Evolutionary conservation across 2,888 invertebrate genomes (phyloP).

Genomic region (Noctua comes): DNA sequence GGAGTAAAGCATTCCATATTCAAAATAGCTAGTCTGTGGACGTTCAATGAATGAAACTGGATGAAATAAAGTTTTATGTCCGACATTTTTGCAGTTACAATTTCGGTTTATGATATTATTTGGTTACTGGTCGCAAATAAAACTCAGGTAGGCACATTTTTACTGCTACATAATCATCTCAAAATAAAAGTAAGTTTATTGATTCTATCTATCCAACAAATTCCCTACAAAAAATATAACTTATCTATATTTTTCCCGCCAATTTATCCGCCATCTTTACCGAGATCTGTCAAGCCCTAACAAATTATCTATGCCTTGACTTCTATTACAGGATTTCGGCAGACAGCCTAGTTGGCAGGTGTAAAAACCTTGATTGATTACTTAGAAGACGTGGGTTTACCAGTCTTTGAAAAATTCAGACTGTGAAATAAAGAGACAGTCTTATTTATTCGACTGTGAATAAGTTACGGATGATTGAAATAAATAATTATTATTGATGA

Average conservation of each 20-base stretch:
- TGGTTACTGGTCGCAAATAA: constrained; percentile 10
- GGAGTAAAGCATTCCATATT: constrained; percentile 46
- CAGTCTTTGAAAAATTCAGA: constrained; percentile 10
- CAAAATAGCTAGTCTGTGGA: constrained; percentile 32
- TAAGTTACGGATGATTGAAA: constrained; percentile 1
- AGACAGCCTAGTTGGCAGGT: neutral
- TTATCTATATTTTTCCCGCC: neutral
- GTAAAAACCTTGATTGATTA: constrained; percentile 29
- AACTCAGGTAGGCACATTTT: constrained; percentile 5
- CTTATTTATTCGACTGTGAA: constrained; percentile 16
- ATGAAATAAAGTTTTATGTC: constrained; percentile 31
- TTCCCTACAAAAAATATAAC: neutral
- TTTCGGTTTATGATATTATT: neutral
- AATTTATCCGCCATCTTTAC: constrained; percentile 26
- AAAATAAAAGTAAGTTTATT: neutral
- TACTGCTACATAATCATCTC: neutral
- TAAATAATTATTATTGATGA: neutral
- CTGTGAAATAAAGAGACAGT: neutral
- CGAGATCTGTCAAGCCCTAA: constrained; percentile 34
- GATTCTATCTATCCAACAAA: neutral
- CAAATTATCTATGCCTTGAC: constrained; percentile 15
- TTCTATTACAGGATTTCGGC: constrained; percentile 13
- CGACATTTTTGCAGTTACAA: constrained; percentile 17
- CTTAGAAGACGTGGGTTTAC: neutral
- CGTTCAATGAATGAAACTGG: constrained; percentile 17